Percentiles rank a stretch among this genome's conserved stretches.
These are phyloP conservation scores for Seladonia tumulorum DNA, from an alignment of 2,888 invertebrate species.

Conservation along the genomic window DNA sequence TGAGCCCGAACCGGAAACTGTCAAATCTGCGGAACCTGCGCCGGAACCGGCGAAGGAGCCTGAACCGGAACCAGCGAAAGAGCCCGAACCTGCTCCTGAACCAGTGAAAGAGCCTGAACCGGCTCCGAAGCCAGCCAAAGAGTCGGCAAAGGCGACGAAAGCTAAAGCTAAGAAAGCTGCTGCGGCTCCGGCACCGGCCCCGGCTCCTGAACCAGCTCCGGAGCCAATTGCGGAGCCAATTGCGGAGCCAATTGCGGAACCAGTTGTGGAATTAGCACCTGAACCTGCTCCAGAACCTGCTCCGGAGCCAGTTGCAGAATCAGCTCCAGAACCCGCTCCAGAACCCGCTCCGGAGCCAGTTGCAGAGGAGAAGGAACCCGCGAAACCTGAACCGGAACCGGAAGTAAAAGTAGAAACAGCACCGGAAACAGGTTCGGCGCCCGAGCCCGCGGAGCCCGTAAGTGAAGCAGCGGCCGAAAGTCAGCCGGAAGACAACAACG, in stretches of 20 bases:
- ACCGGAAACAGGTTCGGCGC: constrained; percentile 40
- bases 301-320: constrained; percentile 57
- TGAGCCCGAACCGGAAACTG: constrained; percentile 54
- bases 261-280: constrained; percentile 31
- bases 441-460: constrained; percentile 54
- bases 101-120: constrained; percentile 53
- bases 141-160: constrained; percentile 23
- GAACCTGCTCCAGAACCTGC: constrained; percentile 53
- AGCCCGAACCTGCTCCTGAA: constrained; percentile 54
- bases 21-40: constrained; percentile 42
- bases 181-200: constrained; percentile 18
- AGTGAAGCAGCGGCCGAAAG: constrained; percentile 68
- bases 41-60: constrained; percentile 26
- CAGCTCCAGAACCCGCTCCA: neutral
- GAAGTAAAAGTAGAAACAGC: constrained; percentile 49
- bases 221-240: constrained; percentile 57
- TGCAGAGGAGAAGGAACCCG: constrained; percentile 34
- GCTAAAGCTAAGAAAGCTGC: constrained; percentile 27
- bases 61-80: constrained; percentile 41
- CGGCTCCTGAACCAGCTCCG: constrained; percentile 50
- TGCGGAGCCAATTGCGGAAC: constrained; percentile 17
- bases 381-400: neutral
- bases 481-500: constrained; percentile 60
- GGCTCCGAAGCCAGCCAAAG: constrained; percentile 43
- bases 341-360: constrained; percentile 61